phyloP scores from a whole-genome alignment of 2,888 invertebrate genomes.

The Acleris sparsana region DNA sequence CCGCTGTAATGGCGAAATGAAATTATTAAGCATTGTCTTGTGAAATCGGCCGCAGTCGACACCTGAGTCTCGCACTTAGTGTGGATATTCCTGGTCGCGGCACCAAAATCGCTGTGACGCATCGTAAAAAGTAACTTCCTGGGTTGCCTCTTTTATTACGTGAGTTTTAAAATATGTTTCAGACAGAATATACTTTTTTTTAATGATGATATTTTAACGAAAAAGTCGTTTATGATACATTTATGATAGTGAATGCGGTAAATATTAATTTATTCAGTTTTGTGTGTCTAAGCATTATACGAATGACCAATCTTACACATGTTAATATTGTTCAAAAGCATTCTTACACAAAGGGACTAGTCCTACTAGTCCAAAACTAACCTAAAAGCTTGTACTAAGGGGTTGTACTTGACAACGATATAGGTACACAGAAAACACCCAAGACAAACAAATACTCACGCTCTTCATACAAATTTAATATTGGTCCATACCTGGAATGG shows the following conservation, averaged over 20 bases:
- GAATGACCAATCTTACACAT: no score
- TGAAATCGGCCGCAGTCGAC: conserved; percentile 83
- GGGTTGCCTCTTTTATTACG: neutral
- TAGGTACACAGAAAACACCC: no score
- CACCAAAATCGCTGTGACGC: conserved; percentile 22
- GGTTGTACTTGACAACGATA: no score
- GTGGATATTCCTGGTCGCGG: conserved; percentile 59
- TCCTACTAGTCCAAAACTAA: no score
- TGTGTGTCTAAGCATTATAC: no score
- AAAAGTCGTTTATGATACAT: conserved; percentile 18
- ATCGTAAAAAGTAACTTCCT: conserved; percentile 22
- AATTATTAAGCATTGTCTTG: conserved; percentile 84
- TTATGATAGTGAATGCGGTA: neutral
- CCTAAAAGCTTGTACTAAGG: no score
- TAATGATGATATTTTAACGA: neutral
- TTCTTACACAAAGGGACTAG: no score
- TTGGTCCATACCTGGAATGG: no score
- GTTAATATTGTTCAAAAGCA: no score
- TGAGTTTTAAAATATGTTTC: no score
- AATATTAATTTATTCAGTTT: neutral
- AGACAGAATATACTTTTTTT: neutral
- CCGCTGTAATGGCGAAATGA: conserved; percentile 83
- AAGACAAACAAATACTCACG: no score
- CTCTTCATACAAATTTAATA: no score
- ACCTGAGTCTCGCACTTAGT: conserved; percentile 76